Evolutionary conservation across 2,797 vertebrate species (phyloP).

Genomic region (Eulemur mongoz): DNA sequence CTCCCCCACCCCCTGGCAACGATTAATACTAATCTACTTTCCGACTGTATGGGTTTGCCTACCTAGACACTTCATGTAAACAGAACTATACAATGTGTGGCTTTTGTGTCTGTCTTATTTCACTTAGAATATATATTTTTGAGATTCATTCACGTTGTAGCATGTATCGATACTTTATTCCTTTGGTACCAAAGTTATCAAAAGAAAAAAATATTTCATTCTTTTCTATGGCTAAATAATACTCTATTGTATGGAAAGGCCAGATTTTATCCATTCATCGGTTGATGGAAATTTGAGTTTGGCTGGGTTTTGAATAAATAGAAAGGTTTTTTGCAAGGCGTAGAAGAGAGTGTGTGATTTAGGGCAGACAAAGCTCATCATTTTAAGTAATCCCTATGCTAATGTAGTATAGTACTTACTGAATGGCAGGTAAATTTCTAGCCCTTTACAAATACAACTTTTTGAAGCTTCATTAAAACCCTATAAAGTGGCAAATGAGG

Average conservation of each 20-base stretch:
- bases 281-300: background rate
- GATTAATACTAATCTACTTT: background rate
- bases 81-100: background rate
- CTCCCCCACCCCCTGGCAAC: background rate
- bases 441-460: slow-evolving; percentile 67
- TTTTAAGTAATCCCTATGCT: background rate
- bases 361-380: background rate
- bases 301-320: slow-evolving; percentile 3
- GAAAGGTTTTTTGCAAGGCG: background rate
- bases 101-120: background rate
- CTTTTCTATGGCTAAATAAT: slow-evolving; percentile 1
- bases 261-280: background rate
- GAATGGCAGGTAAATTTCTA: background rate
- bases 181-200: too few relatives aligned
- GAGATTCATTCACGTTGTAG: background rate
- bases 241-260: background rate
- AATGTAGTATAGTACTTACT: background rate
- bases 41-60: background rate
- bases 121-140: background rate
- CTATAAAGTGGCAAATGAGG: background rate
- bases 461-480: background rate
- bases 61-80: background rate
- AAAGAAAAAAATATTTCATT: background rate
- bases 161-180: background rate
- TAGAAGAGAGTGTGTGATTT: background rate